These are phyloP conservation scores for Halisarca cf. caerulea DNA, from an alignment of 37 sponge, comb jelly and placozoan species.

Conservation along the genomic window DNA sequence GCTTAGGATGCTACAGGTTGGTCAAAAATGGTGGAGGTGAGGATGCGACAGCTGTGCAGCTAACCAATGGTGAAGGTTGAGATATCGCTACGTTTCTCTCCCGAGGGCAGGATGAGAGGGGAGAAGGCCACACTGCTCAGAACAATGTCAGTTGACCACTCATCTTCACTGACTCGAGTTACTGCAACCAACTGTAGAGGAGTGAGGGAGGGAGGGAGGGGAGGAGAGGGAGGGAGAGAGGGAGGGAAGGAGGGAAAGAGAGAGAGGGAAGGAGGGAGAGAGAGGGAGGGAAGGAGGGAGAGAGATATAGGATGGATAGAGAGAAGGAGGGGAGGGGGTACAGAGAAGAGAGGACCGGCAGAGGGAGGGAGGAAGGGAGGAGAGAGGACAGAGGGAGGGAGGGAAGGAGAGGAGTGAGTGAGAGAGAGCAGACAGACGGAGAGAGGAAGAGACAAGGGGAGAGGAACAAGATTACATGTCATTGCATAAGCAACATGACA, in stretches of 20 bases:
- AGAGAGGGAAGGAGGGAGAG: too few relatives aligned
- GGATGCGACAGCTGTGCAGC: background rate
- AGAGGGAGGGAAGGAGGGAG: too few relatives aligned
- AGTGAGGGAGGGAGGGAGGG: background rate
- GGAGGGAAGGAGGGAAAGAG: too few relatives aligned
- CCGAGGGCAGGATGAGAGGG: constrained; percentile 76
- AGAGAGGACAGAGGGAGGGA: background rate
- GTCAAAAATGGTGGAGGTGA: background rate
- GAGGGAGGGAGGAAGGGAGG: background rate
- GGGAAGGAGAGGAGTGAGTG: background rate
- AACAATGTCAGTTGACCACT: constrained; percentile 60
- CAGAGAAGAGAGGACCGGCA: too few relatives aligned
- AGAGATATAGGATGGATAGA: too few relatives aligned
- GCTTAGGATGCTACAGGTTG: too few relatives aligned
- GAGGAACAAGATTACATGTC: too few relatives aligned
- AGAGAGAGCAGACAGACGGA: too few relatives aligned
- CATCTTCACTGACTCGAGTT: constrained; percentile 43
- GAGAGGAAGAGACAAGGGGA: too few relatives aligned
- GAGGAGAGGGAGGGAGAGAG: background rate
- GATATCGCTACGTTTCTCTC: constrained; percentile 43
- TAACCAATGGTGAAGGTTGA: constrained; percentile 45
- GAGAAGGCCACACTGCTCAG: constrained; percentile 81
- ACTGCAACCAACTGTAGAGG: constrained; percentile 66
- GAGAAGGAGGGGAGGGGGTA: too few relatives aligned
- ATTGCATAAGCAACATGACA: too few relatives aligned